A percentile compares a stretch with the other conserved stretches of the same genome.
Evolutionary conservation across 2,888 invertebrate genomes (phyloP).

Genomic region (Conus canariensis): DNA sequence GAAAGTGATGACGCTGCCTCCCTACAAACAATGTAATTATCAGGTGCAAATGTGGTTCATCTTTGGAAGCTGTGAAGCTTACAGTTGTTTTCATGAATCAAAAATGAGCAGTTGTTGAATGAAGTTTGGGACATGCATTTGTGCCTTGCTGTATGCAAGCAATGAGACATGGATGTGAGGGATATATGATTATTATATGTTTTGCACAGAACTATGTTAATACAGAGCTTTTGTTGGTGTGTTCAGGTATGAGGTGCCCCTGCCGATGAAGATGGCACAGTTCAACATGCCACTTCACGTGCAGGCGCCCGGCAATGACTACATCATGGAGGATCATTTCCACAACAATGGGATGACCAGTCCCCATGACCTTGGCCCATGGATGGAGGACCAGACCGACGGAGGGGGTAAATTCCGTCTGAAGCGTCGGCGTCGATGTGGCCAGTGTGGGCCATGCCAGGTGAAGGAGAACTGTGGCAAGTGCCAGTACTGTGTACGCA

Average conservation of each 20-base stretch:
- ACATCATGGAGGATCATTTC: constrained; percentile 55
- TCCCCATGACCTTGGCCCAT: constrained; percentile 55
- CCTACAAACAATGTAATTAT: too few species aligned
- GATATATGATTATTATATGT: too few species aligned
- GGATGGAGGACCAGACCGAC: constrained; percentile 51
- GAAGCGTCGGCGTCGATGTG: constrained; percentile 69
- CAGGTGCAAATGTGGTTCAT: too few species aligned
- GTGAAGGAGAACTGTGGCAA: constrained; percentile 73
- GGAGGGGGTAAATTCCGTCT: constrained; percentile 60
- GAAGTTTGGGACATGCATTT: too few species aligned
- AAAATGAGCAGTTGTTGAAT: too few species aligned
- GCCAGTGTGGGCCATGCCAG: constrained; percentile 73
- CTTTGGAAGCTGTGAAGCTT: too few species aligned
- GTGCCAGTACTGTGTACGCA: constrained; percentile 71
- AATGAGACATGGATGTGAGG: too few species aligned
- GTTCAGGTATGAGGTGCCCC: constrained; percentile 31
- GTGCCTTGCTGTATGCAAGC: too few species aligned
- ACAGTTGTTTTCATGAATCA: too few species aligned
- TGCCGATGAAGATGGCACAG: constrained; percentile 46
- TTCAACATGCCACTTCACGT: constrained; percentile 59
- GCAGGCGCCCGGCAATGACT: constrained; percentile 53
- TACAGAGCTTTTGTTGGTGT: neutral
- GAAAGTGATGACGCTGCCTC: too few species aligned
- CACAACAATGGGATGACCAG: constrained; percentile 50
- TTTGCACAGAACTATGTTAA: too few species aligned